A percentile compares a stretch with the other conserved stretches of the same genome.
These are phyloP conservation scores for Branchipolynoe longqiensis DNA, from an alignment of 2,888 invertebrate species.

Conservation along the genomic window DNA sequence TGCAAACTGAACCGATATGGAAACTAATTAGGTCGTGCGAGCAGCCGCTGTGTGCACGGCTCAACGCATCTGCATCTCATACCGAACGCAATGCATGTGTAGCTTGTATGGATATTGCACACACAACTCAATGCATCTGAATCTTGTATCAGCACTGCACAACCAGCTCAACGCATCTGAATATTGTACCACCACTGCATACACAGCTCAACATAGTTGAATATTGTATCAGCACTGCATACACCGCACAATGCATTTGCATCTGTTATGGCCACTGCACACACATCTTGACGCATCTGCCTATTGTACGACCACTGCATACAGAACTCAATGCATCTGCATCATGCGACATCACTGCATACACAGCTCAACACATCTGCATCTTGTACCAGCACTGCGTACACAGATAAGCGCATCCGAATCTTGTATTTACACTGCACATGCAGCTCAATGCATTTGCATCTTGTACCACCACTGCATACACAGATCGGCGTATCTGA, in stretches of 20 bases:
- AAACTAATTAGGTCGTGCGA: constrained; percentile 22
- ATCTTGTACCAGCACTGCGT: neutral
- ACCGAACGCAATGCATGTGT: neutral
- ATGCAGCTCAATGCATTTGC: too few relatives aligned
- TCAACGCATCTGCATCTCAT: neutral
- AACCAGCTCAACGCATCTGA: neutral
- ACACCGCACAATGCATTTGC: too few relatives aligned
- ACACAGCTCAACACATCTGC: neutral
- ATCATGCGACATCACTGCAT: too few relatives aligned
- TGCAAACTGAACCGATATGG: neutral
- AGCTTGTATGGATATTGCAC: neutral
- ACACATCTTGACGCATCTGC: too few relatives aligned
- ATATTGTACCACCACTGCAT: neutral
- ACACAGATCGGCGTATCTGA: neutral
- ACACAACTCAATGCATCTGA: neutral
- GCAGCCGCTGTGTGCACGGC: neutral
- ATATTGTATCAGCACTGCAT: too few relatives aligned
- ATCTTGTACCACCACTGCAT: neutral
- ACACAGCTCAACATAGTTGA: too few relatives aligned
- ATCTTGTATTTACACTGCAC: too few relatives aligned
- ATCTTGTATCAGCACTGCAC: neutral
- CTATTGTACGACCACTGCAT: too few relatives aligned
- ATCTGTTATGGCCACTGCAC: too few relatives aligned
- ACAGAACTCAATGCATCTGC: too few relatives aligned
- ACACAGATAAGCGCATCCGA: neutral